These are phyloP conservation scores for Recurvirostra avosetta DNA, from an alignment of 2,113 vertebrate species.

Conservation along the genomic window DNA sequence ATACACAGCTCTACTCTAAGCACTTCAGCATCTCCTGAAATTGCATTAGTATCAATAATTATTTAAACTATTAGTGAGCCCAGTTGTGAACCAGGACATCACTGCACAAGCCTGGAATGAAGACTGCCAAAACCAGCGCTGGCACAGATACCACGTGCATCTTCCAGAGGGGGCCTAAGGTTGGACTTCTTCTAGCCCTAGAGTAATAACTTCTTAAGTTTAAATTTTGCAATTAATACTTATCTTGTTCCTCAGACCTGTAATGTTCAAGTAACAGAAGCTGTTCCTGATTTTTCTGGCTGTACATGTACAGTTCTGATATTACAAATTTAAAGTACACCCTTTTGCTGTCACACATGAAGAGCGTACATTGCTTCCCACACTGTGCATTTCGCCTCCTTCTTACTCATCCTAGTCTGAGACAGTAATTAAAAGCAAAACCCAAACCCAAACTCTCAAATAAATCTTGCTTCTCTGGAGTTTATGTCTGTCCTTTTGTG, in stretches of 20 bases:
- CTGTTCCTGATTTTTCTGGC: neutral
- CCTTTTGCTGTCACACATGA: neutral
- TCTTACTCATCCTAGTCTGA: neutral
- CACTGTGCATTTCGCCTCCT: neutral
- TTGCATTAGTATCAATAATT: neutral
- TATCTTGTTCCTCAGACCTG: neutral
- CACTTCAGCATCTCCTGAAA: neutral
- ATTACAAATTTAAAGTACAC: neutral
- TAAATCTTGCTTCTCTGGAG: neutral
- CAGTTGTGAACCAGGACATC: neutral
- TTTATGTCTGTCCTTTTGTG: neutral
- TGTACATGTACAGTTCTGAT: neutral
- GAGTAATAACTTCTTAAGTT: neutral
- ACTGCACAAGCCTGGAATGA: neutral
- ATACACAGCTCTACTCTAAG: neutral
- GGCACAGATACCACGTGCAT: neutral
- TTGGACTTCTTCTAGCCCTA: neutral
- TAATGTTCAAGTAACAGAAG: neutral
- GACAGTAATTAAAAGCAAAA: neutral
- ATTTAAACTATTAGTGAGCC: neutral
- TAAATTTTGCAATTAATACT: neutral
- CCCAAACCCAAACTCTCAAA: neutral
- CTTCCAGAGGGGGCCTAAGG: neutral
- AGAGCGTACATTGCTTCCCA: neutral
- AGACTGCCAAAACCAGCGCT: neutral